Evolutionary conservation across 2,113 vertebrate genomes (phyloP).

Genomic region (Ardeotis arabs): DNA sequence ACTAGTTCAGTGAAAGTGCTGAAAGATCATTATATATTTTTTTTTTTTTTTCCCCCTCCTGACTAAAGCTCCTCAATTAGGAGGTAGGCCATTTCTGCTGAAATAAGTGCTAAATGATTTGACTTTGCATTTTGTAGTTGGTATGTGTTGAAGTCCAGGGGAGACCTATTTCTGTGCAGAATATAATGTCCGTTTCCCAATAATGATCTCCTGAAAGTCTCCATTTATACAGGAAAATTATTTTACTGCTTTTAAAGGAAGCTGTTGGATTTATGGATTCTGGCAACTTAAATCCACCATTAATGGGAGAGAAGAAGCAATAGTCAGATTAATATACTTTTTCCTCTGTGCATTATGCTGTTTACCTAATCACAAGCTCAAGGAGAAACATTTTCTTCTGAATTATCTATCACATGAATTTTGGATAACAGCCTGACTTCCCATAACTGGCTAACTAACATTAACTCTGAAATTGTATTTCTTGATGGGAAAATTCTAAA

Average conservation of each 20-base stretch:
- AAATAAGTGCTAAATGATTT: conserved; percentile 57
- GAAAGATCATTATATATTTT: not conserved
- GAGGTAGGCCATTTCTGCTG: conserved; percentile 46
- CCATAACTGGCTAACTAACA: conserved; percentile 52
- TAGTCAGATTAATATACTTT: conserved; percentile 43
- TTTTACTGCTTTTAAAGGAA: conserved; percentile 69
- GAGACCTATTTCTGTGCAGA: conserved; percentile 60
- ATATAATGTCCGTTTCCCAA: conserved; percentile 57
- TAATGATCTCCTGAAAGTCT: conserved; percentile 65
- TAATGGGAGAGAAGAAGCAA: conserved; percentile 32
- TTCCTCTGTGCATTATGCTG: conserved; percentile 32
- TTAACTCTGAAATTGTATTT: conserved; percentile 44
- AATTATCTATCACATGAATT: conserved; percentile 33
- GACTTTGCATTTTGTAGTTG: conserved; percentile 44
- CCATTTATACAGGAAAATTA: conserved; percentile 61
- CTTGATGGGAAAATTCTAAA: conserved; percentile 59
- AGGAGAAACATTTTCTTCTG: not conserved
- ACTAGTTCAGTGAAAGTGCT: not conserved
- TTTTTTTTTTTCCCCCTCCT: not conserved
- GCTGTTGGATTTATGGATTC: conserved; percentile 65
- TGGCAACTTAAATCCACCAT: conserved; percentile 46
- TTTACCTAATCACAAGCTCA: conserved; percentile 50
- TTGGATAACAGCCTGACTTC: conserved; percentile 60
- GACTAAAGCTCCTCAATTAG: conserved; percentile 44
- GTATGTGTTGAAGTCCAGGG: conserved; percentile 49